Percentiles rank a stretch among this genome's conserved stretches.
These are phyloP conservation scores for Eulemur mongoz DNA, from an alignment of 2,797 vertebrate genomes.

Conservation along the genomic window DNA sequence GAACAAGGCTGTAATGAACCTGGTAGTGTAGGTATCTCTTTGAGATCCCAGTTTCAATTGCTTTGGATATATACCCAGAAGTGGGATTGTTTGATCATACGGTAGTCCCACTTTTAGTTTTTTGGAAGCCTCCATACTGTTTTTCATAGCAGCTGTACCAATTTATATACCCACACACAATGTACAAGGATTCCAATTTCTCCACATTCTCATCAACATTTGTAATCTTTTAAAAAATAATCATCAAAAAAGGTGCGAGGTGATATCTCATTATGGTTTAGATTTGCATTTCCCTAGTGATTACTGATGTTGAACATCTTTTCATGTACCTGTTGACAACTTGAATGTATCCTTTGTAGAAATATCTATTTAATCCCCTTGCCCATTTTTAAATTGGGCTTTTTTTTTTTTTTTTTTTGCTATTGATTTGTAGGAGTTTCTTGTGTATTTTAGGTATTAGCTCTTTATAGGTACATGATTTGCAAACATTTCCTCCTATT, in stretches of 20 bases:
- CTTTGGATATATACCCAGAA: not conserved
- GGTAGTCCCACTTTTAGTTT: not conserved
- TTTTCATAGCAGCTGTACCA: not conserved
- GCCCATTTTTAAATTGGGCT: not conserved
- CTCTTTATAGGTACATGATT: not conserved
- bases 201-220: not conserved
- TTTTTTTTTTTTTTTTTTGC: not conserved
- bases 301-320: not conserved
- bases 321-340: not conserved
- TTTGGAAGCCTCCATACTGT: not conserved
- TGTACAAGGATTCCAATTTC: not conserved
- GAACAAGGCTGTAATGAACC: not conserved
- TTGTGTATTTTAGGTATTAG: not conserved
- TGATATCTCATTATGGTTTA: not conserved
- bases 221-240: not conserved
- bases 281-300: not conserved
- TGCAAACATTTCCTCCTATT: not conserved
- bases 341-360: not conserved
- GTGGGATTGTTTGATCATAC: not conserved
- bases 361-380: not conserved
- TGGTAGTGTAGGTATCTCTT: not conserved
- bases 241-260: not conserved
- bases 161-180: not conserved
- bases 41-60: not conserved
- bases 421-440: not conserved